A percentile compares a stretch with the other conserved stretches of the same genome.
These are phyloP conservation scores for Lepidothrix coronata DNA, from an alignment of 2,113 vertebrate genomes.

Conservation along the genomic window DNA sequence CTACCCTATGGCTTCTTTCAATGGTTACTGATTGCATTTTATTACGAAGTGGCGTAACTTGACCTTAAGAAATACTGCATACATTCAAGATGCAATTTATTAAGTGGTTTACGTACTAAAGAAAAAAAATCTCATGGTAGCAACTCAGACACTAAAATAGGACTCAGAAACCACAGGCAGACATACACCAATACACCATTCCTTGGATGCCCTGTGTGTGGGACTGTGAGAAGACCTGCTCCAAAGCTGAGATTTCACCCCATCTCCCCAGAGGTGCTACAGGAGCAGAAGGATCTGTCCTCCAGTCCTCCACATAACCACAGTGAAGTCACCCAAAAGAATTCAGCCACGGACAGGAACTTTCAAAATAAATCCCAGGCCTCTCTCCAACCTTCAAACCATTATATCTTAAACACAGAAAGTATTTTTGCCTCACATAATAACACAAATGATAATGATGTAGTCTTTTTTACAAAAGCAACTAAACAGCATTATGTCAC, in stretches of 20 bases:
- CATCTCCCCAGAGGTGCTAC: not conserved
- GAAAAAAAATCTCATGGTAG: not conserved
- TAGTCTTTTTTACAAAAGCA: constrained; percentile 29
- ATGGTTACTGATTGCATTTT: constrained; percentile 42
- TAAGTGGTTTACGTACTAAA: not conserved
- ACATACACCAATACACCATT: not conserved
- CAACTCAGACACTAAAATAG: not conserved
- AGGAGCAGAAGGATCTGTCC: not conserved
- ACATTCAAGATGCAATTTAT: constrained; percentile 33
- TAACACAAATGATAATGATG: constrained; percentile 32
- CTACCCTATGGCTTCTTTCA: not conserved
- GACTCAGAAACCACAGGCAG: not conserved
- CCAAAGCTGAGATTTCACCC: not conserved
- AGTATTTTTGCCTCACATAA: constrained; percentile 36
- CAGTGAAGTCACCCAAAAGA: not conserved
- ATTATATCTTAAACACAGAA: constrained; percentile 43
- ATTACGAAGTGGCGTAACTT: constrained; percentile 15
- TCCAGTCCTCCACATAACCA: not conserved
- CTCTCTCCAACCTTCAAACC: not conserved
- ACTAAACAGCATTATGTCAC: constrained; percentile 33
- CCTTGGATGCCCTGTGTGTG: not conserved
- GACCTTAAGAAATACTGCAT: constrained; percentile 53
- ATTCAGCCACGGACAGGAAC: not conserved
- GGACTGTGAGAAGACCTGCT: not conserved
- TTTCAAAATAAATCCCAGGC: constrained; percentile 18